These are phyloP conservation scores for Brachionus rotundiformis DNA, from an alignment of 1,140 invertebrate species.

Conservation along the genomic window DNA sequence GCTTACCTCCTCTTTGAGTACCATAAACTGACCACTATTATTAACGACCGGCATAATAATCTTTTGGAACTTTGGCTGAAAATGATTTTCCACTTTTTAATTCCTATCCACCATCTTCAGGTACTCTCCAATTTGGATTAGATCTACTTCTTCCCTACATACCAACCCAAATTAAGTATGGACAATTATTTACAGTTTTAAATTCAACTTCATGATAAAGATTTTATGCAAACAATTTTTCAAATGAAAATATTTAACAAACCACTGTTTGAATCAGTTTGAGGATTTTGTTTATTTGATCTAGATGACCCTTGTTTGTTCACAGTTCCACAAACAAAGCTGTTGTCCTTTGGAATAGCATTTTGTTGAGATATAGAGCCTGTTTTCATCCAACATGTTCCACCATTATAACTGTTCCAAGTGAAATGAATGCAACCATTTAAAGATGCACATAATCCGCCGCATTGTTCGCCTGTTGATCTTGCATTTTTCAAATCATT, in stretches of 20 bases:
- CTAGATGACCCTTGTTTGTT: neutral
- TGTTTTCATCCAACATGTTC: slow-evolving; percentile 52
- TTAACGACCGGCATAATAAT: slow-evolving; percentile 4
- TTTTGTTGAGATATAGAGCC: slow-evolving; percentile 26
- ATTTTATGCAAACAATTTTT: no score
- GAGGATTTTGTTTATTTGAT: no score
- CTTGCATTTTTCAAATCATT: no score
- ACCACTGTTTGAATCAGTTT: no score
- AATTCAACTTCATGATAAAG: no score
- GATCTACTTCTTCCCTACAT: no score
- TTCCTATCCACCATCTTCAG: no score
- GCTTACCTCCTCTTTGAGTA: neutral
- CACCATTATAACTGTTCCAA: slow-evolving; percentile 52
- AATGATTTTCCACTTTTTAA: neutral
- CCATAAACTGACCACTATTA: neutral
- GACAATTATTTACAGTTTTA: no score
- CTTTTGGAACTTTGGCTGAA: neutral
- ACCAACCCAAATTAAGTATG: no score
- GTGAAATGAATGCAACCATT: slow-evolving; percentile 48
- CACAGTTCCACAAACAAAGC: slow-evolving; percentile 33
- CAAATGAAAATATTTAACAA: no score
- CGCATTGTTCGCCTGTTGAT: neutral
- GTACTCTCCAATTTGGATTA: no score
- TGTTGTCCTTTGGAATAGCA: slow-evolving; percentile 14
- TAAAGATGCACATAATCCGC: neutral